Conservation (phyloP, 1,140 invertebrate genomes). For the Atopsyche davidsoni region DNA sequence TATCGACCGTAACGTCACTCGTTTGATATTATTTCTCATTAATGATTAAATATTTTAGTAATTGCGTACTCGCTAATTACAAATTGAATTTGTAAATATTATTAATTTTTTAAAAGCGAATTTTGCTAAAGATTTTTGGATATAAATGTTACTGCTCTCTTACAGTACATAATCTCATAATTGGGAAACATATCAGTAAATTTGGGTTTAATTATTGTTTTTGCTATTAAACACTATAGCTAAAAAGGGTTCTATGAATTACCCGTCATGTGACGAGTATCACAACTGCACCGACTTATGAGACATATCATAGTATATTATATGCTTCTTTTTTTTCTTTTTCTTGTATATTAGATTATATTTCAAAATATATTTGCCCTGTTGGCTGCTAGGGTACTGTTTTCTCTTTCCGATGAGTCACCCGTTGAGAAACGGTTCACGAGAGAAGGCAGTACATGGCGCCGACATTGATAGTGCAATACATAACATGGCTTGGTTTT, state of each 20-base stretch:
- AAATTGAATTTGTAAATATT: too few relatives aligned
- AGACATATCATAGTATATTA: conserved; percentile 18
- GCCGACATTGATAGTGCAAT: conserved; percentile 29
- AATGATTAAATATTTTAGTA: too few relatives aligned
- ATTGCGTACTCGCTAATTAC: too few relatives aligned
- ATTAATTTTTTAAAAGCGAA: too few relatives aligned
- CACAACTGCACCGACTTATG: conserved; percentile 29
- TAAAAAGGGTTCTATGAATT: too few relatives aligned
- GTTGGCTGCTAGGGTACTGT: conserved; percentile 27
- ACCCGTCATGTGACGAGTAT: conserved; percentile 1
- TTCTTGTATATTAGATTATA: conserved; percentile 26
- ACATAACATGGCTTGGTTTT: conserved; percentile 22
- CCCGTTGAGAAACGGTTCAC: neutral
- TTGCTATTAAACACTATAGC: too few relatives aligned
- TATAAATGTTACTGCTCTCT: too few relatives aligned
- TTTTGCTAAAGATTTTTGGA: too few relatives aligned
- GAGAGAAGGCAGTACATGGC: conserved; percentile 15
- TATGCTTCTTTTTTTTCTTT: conserved; percentile 26
- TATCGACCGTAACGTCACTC: neutral
- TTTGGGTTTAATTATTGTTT: too few relatives aligned
- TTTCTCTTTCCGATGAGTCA: conserved; percentile 11
- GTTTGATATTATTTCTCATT: too few relatives aligned
- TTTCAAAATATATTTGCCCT: conserved; percentile 29
- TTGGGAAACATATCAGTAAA: too few relatives aligned
- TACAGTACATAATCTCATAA: too few relatives aligned